Evolutionary conservation across 2,888 invertebrate species (phyloP), one percentile per base, ranked within the genome.

Genomic region (Eumerus sabulonum): DNA sequence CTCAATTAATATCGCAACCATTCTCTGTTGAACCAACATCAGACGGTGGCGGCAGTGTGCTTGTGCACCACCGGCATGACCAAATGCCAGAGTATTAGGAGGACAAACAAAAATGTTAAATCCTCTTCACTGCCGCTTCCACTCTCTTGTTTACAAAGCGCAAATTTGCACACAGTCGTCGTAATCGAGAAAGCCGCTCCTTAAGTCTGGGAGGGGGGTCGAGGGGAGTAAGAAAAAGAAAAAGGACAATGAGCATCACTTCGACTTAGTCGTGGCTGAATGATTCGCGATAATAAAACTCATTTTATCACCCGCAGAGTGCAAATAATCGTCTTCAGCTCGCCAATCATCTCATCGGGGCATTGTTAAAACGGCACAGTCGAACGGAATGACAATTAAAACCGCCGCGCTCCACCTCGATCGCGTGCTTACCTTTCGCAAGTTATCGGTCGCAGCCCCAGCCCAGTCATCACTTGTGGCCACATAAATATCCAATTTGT

Each of bases 331-430:
- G 38, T 27, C 27, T 27, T 40, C 60, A 19, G 50, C 40, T 57
- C 47, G 56, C 45, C 36, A 60, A 19, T 45, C 16, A 27, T 12
- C 17, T 27, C 42, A 18, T 18, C 48, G 72, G n/a, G 51, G 64
- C 73, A 73, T 77, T 79, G 79, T 79, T 79, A 79, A 79, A 79
- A 79, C 38, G 79, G 44, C 67, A 64, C 59, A 74, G 68, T 13
- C 54, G 36, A 36, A 74, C 59, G 60, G 53, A 27, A 48, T 77
- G 79, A 70, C 74, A 79, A 79, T 79, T 79, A 74, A 79, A 74
- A 74, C 48, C n/a, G n/a, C n/a, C n/a, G 50, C 40, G 67, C 7
- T 27, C 27, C 7, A 27, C 57, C 66, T 67, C 47, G 76, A 63
- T 53, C 19, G 56, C 44, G 36, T 59, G 12, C 27, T 27, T 27